These are phyloP conservation scores for Clostera curtula DNA, from an alignment of 2,888 invertebrate species.

Conservation along the genomic window DNA sequence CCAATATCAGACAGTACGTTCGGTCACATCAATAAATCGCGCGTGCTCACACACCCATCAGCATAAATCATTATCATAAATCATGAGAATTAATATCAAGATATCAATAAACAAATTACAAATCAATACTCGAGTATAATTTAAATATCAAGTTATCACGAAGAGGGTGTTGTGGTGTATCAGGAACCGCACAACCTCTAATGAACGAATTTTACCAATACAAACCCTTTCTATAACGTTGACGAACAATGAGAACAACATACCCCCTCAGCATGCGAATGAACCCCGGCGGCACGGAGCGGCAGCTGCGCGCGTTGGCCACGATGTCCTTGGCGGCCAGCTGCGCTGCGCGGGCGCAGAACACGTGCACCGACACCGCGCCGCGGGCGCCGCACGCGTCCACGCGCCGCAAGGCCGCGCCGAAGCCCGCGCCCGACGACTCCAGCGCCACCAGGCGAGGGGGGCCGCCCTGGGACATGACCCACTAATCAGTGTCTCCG, in stretches of 20 bases:
- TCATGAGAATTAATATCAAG: no score
- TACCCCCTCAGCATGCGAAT: conserved; percentile 49
- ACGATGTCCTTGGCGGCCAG: conserved; percentile 85
- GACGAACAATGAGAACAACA: neutral
- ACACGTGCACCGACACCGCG: conserved; percentile 94
- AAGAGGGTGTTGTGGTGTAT: no score
- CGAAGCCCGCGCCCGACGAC: conserved; percentile 81
- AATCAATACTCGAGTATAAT: no score
- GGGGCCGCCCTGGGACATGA: conserved; percentile 31
- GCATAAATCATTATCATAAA: no score
- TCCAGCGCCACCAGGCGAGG: conserved; percentile 83
- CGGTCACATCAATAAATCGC: no score
- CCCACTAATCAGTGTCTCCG: neutral
- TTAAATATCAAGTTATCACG: no score
- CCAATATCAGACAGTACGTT: no score
- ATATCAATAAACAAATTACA: no score
- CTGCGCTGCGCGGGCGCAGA: conserved; percentile 94
- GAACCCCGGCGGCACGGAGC: conserved; percentile 78
- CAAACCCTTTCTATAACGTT: no score
- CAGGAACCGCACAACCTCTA: no score
- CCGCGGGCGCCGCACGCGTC: conserved; percentile 92
- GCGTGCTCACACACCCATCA: no score
- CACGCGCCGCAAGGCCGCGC: conserved; percentile 84
- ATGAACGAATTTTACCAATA: no score
- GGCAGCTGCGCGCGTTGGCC: conserved; percentile 79